These are phyloP conservation scores for Phymatocera aterrima DNA, from an alignment of 2,888 invertebrate genomes.

Conservation along the genomic window DNA sequence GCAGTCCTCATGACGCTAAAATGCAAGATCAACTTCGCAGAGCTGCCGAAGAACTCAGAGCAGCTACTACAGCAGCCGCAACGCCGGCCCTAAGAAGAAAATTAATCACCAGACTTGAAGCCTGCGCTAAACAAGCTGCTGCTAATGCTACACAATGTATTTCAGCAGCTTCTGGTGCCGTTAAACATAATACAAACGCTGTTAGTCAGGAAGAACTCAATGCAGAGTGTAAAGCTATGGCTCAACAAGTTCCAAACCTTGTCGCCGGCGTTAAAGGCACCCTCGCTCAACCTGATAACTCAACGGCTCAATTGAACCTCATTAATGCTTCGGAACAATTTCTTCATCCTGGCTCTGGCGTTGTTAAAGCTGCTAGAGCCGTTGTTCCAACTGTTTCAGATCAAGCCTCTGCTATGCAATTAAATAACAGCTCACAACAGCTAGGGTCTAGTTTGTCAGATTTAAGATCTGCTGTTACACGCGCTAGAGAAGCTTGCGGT, in stretches of 20 bases:
- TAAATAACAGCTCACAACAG: conserved; percentile 84
- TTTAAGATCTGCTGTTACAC: conserved; percentile 80
- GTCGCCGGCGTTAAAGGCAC: conserved; percentile 87
- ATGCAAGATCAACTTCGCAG: conserved; percentile 90
- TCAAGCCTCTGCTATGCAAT: conserved; percentile 85
- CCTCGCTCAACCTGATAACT: conserved; percentile 82
- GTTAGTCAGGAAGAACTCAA: conserved; percentile 84
- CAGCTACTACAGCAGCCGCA: conserved; percentile 92
- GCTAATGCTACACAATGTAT: conserved; percentile 94
- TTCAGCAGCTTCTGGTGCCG: conserved; percentile 90
- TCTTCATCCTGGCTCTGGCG: conserved; percentile 83
- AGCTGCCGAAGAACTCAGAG: conserved; percentile 95
- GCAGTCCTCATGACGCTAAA: conserved; percentile 87
- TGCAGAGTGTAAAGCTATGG: conserved; percentile 84
- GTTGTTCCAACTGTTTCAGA: conserved; percentile 90
- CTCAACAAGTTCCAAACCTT: conserved; percentile 87
- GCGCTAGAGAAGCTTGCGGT: conserved; percentile 87
- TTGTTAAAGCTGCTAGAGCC: conserved; percentile 86
- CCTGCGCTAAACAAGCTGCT: conserved; percentile 89
- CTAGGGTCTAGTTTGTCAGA: conserved; percentile 82
- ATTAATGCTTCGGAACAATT: conserved; percentile 91
- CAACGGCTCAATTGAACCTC: conserved; percentile 86
- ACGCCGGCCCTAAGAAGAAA: conserved; percentile 85
- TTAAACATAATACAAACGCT: conserved; percentile 83
- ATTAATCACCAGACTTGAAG: conserved; percentile 76